Conservation (phyloP, 1,140 invertebrate species). For the Nephotettix cincticeps region DNA sequence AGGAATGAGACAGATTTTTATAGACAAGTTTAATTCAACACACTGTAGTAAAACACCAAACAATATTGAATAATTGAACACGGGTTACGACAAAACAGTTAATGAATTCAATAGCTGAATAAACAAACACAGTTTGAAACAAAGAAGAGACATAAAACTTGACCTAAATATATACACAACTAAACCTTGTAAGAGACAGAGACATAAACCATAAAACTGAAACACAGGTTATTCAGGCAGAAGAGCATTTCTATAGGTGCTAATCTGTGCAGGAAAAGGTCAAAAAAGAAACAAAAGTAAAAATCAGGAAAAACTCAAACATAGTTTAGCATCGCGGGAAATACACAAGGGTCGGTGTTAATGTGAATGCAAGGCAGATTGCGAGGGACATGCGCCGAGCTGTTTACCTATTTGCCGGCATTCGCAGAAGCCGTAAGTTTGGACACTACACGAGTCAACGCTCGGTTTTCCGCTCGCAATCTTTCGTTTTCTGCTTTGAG, state of each 20-base stretch:
- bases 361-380: neutral
- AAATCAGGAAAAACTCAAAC: conserved; percentile 5
- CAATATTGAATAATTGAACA: too few relatives aligned
- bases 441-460: conserved; percentile 91
- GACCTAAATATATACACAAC: too few relatives aligned
- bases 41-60: too few relatives aligned
- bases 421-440: conserved; percentile 73
- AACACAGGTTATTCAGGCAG: too few relatives aligned
- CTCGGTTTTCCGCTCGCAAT: conserved; percentile 93
- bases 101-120: too few relatives aligned
- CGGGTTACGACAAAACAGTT: too few relatives aligned
- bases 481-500: conserved; percentile 96
- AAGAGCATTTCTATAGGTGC: conserved; percentile 3
- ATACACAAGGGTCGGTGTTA: conserved; percentile 7
- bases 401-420: conserved; percentile 42
- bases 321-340: conserved; percentile 3
- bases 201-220: too few relatives aligned
- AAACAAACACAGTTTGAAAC: too few relatives aligned
- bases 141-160: too few relatives aligned
- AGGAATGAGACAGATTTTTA: too few relatives aligned
- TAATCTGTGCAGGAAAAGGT: conserved; percentile 24
- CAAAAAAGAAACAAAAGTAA: conserved; percentile 12
- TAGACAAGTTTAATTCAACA: too few relatives aligned
- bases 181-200: too few relatives aligned
- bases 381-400: conserved; percentile 5